A percentile compares a stretch with the other conserved stretches of the same genome.
Evolutionary conservation across 2,113 vertebrate species (phyloP).

Genomic region (Hystrix cristata): DNA sequence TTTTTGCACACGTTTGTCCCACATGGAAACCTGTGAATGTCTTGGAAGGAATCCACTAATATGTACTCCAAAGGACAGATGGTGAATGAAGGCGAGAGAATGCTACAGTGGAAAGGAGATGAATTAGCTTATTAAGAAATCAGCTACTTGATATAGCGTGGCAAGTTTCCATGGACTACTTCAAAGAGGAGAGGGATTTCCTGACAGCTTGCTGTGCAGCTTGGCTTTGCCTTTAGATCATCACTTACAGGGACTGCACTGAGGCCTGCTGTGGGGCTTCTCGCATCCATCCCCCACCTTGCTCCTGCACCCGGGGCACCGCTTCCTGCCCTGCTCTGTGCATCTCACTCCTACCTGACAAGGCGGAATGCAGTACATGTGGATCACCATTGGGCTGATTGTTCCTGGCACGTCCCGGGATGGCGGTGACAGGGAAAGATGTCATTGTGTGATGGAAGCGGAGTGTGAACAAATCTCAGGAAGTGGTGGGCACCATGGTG

Average conservation of each 20-base stretch:
- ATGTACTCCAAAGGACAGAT: constrained; percentile 66
- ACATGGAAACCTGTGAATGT: constrained; percentile 18
- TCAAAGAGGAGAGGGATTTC: constrained; percentile 62
- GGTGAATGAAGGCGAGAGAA: constrained; percentile 55
- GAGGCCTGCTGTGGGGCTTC: not conserved
- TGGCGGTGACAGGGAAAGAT: not conserved
- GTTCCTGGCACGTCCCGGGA: not conserved
- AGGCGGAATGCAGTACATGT: accelerated
- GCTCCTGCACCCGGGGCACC: accelerated
- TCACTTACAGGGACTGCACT: not conserved
- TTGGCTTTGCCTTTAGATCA: not conserved
- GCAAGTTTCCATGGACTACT: constrained; percentile 53
- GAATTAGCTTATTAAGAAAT: constrained; percentile 80
- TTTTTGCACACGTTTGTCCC: not conserved
- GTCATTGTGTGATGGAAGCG: not conserved
- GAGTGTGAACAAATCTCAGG: not conserved
- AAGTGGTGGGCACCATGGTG: accelerated
- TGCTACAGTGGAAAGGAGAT: not conserved
- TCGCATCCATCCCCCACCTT: accelerated
- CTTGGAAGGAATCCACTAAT: constrained; percentile 66
- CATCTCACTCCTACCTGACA: not conserved
- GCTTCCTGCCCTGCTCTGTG: not conserved
- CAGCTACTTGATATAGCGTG: constrained; percentile 67
- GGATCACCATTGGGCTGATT: not conserved
- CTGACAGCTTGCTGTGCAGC: constrained; percentile 37